Base-by-base conservation (phyloP, 1,140 invertebrate genomes). In the Sminthurides bifidus region DNA sequence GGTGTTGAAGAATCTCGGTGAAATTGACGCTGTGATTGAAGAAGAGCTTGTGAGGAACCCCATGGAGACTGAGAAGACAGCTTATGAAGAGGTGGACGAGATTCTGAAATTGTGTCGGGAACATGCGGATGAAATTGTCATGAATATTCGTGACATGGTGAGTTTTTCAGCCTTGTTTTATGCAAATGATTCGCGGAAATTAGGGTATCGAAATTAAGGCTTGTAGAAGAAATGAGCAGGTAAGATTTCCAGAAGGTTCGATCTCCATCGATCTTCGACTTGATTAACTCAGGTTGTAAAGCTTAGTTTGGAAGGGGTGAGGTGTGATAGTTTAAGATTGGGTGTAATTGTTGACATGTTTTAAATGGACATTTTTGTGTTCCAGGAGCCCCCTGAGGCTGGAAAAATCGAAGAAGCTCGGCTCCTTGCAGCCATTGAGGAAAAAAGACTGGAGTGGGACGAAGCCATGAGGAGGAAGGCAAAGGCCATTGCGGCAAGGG, bases 71-170 rank as follows among this genome's bases (percentile, higher is more conserved):
- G 26, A 49, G 21, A 49, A 31, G 17, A 48, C 44, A 8, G 46
- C 46, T 31, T 49, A 49, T 19, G 44, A 48, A 27, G 44, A 48
- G 21, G 46, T 33, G n/a, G 46, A 49, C 35, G 46, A 49, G 46
- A 49, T 49, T 17, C 30, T 49, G 15, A 49, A 49, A 49, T 33
- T 49, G 12, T 49, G 46, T 21, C 3, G 21, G 17, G 46, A 49
- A 15, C 46, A 49, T 49, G 46, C 46, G 3, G 29, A 33, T 14
- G 27, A 49, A 35, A 49, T 49, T 21, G 46, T 49, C 3, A 5
- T 49, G 46, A 49, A 49, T 8, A 35, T 49, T 35, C 24, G 46
- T 4, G 46, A 49, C 3, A 49, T 49, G 17, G 46, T 49, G 29
- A 49, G 46, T 49, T 12, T 46, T 46, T 8, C 5, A 10, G n/a